These are phyloP conservation scores for Varecia variegata DNA, from an alignment of 2,797 vertebrate species.

Conservation along the genomic window DNA sequence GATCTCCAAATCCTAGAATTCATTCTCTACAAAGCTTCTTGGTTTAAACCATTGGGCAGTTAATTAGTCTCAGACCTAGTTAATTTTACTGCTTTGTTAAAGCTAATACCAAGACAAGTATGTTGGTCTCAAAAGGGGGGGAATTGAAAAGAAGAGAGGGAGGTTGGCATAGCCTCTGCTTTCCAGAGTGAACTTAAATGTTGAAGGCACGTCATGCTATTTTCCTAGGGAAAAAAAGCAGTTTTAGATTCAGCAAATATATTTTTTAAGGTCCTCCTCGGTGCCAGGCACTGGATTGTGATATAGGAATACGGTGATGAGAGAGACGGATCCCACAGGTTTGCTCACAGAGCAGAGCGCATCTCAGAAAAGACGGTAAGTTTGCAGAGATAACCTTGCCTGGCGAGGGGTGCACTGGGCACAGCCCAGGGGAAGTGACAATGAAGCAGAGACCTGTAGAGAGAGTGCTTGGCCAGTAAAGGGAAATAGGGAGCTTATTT, in stretches of 20 bases:
- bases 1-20: background rate
- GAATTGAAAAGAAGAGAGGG: background rate
- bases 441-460: background rate
- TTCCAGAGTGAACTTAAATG: background rate
- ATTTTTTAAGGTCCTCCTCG: background rate
- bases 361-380: background rate
- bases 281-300: background rate
- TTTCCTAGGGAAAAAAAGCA: background rate
- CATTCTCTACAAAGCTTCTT: background rate
- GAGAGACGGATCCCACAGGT: background rate
- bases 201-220: background rate
- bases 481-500: background rate
- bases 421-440: fast-evolving
- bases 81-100: background rate
- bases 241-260: background rate
- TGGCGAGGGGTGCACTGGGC: fast-evolving
- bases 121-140: background rate
- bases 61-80: background rate
- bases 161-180: background rate
- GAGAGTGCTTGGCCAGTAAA: background rate
- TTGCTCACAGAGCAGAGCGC: background rate
- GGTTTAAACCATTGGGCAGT: background rate
- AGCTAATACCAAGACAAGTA: background rate
- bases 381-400: fast-evolving
- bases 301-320: background rate